These are phyloP conservation scores for Aphidoletes aphidimyza DNA, from an alignment of 2,888 invertebrate species.

Conservation along the genomic window DNA sequence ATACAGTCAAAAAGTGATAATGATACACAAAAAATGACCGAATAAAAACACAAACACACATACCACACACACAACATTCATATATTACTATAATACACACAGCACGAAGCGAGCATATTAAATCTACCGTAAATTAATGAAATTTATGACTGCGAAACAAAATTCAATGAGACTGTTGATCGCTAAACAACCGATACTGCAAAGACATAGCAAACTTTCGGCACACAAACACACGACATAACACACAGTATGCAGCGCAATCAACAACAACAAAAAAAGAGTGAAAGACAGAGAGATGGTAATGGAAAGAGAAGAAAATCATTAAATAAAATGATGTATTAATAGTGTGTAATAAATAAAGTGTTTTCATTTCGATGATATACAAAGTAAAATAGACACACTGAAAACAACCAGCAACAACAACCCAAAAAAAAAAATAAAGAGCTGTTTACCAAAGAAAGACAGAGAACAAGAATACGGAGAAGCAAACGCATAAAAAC, in stretches of 20 bases:
- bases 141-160: slow-evolving; percentile 31
- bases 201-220: too few species aligned
- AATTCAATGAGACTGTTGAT: slow-evolving; percentile 42
- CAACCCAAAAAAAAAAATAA: neutral
- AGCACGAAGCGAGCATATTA: neutral
- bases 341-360: slow-evolving; percentile 39
- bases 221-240: neutral
- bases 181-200: slow-evolving; percentile 20
- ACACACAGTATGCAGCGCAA: neutral
- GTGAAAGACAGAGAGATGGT: neutral
- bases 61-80: too few species aligned
- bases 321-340: slow-evolving; percentile 46
- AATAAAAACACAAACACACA: neutral
- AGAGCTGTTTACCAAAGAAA: neutral
- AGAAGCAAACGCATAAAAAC: neutral
- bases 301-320: slow-evolving; percentile 17
- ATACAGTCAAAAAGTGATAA: slow-evolving; percentile 14
- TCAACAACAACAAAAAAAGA: neutral
- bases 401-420: neutral
- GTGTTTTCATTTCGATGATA: slow-evolving; percentile 45
- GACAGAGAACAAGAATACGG: neutral
- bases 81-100: too few species aligned
- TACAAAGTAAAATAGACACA: neutral
- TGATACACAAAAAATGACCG: neutral
- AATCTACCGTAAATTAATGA: slow-evolving; percentile 51